phyloP scores from a whole-genome alignment of 2,113 vertebrate species.

The Diphyllodes magnificus region DNA sequence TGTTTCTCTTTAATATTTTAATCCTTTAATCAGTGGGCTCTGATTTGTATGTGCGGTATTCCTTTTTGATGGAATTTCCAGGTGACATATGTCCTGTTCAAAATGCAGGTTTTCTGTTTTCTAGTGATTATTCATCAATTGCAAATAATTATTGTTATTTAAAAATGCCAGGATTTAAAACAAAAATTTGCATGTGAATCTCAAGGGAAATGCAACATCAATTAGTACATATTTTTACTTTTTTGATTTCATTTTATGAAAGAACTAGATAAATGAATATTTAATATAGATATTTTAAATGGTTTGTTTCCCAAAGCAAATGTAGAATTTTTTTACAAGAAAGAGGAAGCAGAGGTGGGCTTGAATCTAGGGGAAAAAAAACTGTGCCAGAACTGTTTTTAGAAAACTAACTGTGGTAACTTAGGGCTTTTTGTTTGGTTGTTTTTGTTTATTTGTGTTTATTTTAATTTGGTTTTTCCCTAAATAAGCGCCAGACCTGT shows the following conservation, averaged over 20 bases:
- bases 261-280: neutral
- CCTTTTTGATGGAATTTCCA: neutral
- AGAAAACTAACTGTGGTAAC: neutral
- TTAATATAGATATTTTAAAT: neutral
- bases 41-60: neutral
- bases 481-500: neutral
- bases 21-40: neutral
- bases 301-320: neutral
- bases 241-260: neutral
- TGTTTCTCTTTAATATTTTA: neutral
- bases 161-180: neutral
- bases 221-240: neutral
- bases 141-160: neutral
- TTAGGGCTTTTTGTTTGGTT: neutral
- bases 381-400: neutral
- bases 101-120: neutral
- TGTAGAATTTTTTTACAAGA: neutral
- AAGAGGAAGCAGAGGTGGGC: neutral
- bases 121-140: neutral
- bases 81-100: neutral
- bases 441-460: neutral
- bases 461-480: neutral
- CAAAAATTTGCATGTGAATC: neutral
- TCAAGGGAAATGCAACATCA: neutral
- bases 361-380: neutral